phyloP scores from a whole-genome alignment of 2,888 invertebrate genomes.

The Choreutis nemorana region DNA sequence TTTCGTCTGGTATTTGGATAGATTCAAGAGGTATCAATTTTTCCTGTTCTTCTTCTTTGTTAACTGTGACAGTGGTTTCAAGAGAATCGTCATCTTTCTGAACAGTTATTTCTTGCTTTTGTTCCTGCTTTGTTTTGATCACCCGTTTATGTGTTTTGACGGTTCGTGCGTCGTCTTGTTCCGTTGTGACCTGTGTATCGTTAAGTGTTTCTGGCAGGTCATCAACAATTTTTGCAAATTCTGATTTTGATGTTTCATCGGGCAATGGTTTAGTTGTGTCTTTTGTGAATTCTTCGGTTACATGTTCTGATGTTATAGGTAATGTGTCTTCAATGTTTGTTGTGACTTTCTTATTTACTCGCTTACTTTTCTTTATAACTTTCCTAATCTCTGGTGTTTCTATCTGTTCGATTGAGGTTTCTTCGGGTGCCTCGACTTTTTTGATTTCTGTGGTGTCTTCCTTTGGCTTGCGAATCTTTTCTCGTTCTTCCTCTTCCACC shows the following conservation, averaged over 20 bases:
- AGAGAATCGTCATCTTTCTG: slow-evolving; percentile 25
- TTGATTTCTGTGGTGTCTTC: slow-evolving; percentile 4
- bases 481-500: slow-evolving; percentile 10
- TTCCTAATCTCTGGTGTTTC: neutral
- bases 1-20: slow-evolving; percentile 26
- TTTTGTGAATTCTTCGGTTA: slow-evolving; percentile 8
- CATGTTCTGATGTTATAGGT: slow-evolving; percentile 12
- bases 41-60: slow-evolving; percentile 28
- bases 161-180: slow-evolving; percentile 11
- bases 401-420: slow-evolving; percentile 6
- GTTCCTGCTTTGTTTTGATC: slow-evolving; percentile 8
- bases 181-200: slow-evolving; percentile 8
- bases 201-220: slow-evolving; percentile 14
- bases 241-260: slow-evolving; percentile 18
- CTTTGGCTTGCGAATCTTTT: slow-evolving; percentile 23
- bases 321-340: slow-evolving; percentile 22
- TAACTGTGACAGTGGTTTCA: slow-evolving; percentile 21
- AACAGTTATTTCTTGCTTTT: slow-evolving; percentile 19
- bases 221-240: slow-evolving; percentile 8
- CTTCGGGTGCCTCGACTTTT: slow-evolving; percentile 8
- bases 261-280: slow-evolving; percentile 17
- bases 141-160: slow-evolving; percentile 9
- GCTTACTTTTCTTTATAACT: neutral
- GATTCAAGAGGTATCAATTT: slow-evolving; percentile 14
- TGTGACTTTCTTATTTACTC: no score